Conservation (phyloP, 2,888 invertebrate genomes). For the Malacosoma neustria region DNA sequence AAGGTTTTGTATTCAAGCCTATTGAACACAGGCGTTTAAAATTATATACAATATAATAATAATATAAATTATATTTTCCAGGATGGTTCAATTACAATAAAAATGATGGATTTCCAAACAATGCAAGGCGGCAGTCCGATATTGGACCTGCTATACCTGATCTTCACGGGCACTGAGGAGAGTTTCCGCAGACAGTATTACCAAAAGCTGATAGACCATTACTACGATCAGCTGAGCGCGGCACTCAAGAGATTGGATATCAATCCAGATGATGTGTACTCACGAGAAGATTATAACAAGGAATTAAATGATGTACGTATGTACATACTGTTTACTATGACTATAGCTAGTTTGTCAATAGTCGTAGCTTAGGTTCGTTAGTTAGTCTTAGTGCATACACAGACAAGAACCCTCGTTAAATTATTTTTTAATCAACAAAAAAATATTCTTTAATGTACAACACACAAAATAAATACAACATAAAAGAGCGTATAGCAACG, state of each 20-base stretch:
- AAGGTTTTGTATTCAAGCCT: no score
- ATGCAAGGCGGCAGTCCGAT: constrained; percentile 32
- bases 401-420: no score
- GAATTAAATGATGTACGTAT: constrained; percentile 29
- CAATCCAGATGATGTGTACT: constrained; percentile 23
- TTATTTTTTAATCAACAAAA: no score
- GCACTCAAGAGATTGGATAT: constrained; percentile 25
- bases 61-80: constrained; percentile 20
- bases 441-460: no score
- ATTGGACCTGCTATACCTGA: constrained; percentile 44
- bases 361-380: no score
- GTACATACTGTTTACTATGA: not conserved
- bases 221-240: constrained; percentile 22
- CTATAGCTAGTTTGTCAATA: no score
- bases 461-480: no score
- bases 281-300: constrained; percentile 29
- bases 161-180: constrained; percentile 40
- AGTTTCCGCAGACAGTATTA: constrained; percentile 30
- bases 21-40: no score
- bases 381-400: no score
- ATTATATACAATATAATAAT: no score
- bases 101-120: constrained; percentile 45
- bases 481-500: no score
- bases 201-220: constrained; percentile 18
- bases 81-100: constrained; percentile 27